Evolutionary conservation across 2,797 vertebrate genomes (phyloP).

Genomic region (Erethizon dorsatum): DNA sequence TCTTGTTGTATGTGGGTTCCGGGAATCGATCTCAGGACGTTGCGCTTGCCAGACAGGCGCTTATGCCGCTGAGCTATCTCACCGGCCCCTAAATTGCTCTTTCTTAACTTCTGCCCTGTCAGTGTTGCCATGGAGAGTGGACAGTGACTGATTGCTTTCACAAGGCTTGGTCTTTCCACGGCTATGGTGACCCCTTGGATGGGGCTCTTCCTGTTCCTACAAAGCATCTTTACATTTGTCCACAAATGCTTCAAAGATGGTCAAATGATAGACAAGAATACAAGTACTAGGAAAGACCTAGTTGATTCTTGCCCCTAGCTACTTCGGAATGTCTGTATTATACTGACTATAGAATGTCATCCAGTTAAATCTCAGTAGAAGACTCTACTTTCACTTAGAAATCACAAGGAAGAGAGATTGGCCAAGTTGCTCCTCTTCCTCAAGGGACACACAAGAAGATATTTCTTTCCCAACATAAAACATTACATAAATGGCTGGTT

Average conservation of each 20-base stretch:
- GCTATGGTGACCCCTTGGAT: not conserved
- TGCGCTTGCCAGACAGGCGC: no score
- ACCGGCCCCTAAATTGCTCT: no score
- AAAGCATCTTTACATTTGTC: not conserved
- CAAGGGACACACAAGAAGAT: not conserved
- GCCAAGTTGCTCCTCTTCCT: not conserved
- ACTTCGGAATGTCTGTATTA: not conserved
- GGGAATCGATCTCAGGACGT: no score
- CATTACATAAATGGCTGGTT: not conserved
- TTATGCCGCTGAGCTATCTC: no score
- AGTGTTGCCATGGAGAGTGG: slow-evolving; percentile 52
- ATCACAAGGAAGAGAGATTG: not conserved
- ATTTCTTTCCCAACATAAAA: slow-evolving; percentile 28
- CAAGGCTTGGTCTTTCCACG: fast-evolving
- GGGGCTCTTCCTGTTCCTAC: not conserved
- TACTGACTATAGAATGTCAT: not conserved
- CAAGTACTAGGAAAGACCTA: not conserved
- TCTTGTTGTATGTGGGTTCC: no score
- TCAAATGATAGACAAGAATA: not conserved
- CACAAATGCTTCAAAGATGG: not conserved
- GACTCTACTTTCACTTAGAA: not conserved
- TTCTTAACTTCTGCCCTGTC: not conserved
- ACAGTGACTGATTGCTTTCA: not conserved
- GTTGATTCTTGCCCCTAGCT: not conserved
- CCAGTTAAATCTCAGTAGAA: not conserved